Evolutionary conservation across 1,140 invertebrate genomes (phyloP), one percentile per base, ranked within the genome.

Genomic region (Alviniconcha marisindica): DNA sequence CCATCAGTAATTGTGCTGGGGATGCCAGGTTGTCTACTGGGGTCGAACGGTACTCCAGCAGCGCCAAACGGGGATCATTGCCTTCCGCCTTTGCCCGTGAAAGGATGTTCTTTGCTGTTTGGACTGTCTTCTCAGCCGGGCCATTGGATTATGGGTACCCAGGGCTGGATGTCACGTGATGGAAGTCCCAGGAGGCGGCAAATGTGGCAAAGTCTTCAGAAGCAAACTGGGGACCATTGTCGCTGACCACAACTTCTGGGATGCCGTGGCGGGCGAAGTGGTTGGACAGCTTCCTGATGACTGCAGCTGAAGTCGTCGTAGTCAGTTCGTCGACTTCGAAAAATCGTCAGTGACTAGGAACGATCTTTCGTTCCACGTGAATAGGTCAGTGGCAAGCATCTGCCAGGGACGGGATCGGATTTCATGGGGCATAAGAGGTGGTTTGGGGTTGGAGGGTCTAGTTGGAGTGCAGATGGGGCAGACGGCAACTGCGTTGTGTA

Each of bases 161-260:
- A 7, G 90, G 81, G 24, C 85, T 83, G 4, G 83, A 84, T 3
- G 83, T 71, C 1, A 88, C 63, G 44, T 93, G 90, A 42, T 87
- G 44, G 84, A 94, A 91, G 10, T 89, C 88, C 91, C 91, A 93
- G 73, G 91, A 71, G 79, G 79, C 87, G 51, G 88, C 84, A 87
- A 94, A 94, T 7, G 86, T 63, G 83, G 83, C 73, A 85, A 94
- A 94, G 82, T 93, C 88, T 80, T 81, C 63, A 12, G 90, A 92
- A 15, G 87, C 90, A 82, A 94, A 94, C 77, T 92, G 88, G n/a
- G 93, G 90, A 36, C 91, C 93, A 85, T 93, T 93, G 87, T 94
- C 94, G 3, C 24, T 69, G 28, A 69, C 33, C 7, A 69, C 28
- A 14, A 36, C 77, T 28, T 85, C 66, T 60, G 82, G 84, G 28